Evolutionary conservation across 1,140 invertebrate species (phyloP).

Genomic region (Achatina immaculata): DNA sequence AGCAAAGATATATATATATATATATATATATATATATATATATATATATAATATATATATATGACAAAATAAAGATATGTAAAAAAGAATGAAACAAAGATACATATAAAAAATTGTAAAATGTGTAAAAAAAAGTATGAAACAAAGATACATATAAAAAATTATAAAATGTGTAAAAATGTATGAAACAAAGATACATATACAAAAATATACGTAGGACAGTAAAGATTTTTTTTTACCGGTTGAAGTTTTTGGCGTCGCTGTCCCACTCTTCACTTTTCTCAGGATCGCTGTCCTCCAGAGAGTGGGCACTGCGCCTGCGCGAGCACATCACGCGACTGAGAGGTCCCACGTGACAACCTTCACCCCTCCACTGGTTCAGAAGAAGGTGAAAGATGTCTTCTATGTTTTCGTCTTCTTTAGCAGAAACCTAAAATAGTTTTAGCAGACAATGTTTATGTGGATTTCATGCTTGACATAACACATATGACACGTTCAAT

Average conservation of each 20-base stretch:
- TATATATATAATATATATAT: no score
- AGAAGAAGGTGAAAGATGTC: slow-evolving; percentile 62
- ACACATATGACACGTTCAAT: no score
- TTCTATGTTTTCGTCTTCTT: slow-evolving; percentile 57
- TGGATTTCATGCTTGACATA: no score
- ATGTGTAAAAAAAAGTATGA: no score
- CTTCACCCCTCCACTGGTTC: slow-evolving; percentile 53
- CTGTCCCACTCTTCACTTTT: slow-evolving; percentile 49
- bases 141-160: no score
- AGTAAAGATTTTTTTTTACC: no score
- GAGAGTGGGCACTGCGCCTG: slow-evolving; percentile 58
- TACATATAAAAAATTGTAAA: no score
- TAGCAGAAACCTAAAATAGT: slow-evolving; percentile 60
- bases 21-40: no score
- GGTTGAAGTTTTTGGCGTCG: slow-evolving; percentile 55
- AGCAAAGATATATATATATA: no score
- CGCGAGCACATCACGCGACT: slow-evolving; percentile 35
- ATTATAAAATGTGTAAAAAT: not conserved
- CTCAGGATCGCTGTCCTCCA: slow-evolving; percentile 52
- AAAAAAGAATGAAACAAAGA: no score
- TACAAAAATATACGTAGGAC: no score
- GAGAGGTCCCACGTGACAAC: slow-evolving; percentile 37
- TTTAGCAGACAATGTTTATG: not conserved
- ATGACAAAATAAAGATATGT: no score
- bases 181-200: not conserved